Evolutionary conservation across 2,113 vertebrate species (phyloP), one percentile per base, ranked within the genome.

Genomic region (Ophiodon elongatus): DNA sequence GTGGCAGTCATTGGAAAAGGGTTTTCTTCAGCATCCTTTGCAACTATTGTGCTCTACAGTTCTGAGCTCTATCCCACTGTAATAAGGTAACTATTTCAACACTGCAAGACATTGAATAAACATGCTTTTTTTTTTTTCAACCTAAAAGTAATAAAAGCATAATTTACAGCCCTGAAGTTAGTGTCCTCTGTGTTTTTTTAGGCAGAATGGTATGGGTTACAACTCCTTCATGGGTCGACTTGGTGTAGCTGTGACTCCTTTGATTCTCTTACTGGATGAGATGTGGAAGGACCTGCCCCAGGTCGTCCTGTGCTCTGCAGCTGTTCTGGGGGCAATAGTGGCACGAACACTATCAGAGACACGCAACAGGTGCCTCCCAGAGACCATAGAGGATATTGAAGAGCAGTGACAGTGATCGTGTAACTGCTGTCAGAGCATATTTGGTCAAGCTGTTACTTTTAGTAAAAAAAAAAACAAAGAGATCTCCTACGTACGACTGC

Each of bases 61-160:
- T 96, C 96, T 0, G 97, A 98, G 88, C 92, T 98, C 54, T 97
- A 95, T 74, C 97, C 97, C 4, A 98, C 97, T 0, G 94, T 97
- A 6, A 82, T 98, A 63, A 97, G 97, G 97, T 98, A 94, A 88
- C 4, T 39, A 33, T 47, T 31, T 31, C 17, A 64, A 54, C 8
- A 72, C 33, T 39, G 41, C 27, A 41, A 8, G 19, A 59, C 27
- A 45, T 11, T 29, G 11, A 15, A 78, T 15, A 4, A 10, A 39
- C 37, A 6, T 4, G 57, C 21, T 27, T 39, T 66, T 29, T 27
- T 39, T 66, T 29, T 43, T 4, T 19, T 33, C 6, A 23, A 13
- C 13, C 9, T 35, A 21, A 19, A 45, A 43, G 15, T 13, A 8
- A 39, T 9, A 37, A 23, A 62, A 52, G 50, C 25, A 17, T 39